Evolutionary conservation across 2,888 invertebrate species (phyloP).

Genomic region (Andrena marginata): DNA sequence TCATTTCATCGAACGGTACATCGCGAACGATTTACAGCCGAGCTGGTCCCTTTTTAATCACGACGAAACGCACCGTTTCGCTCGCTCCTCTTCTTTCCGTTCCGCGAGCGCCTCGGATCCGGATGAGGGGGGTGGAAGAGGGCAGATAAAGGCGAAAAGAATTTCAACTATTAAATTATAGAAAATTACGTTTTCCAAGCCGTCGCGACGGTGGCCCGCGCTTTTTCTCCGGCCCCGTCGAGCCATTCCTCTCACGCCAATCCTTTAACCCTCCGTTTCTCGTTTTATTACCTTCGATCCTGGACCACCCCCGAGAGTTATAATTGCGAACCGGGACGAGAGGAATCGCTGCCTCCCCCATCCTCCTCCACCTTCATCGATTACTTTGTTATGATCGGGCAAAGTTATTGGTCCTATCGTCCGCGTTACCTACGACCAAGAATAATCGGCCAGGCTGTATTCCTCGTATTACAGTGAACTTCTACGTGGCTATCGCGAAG

Average conservation of each 20-base stretch:
- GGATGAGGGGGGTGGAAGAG: slow-evolving; percentile 9
- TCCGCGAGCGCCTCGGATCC: slow-evolving; percentile 5
- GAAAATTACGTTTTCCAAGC: slow-evolving; percentile 68
- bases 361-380: slow-evolving; percentile 6
- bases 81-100: background rate
- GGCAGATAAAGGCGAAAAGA: slow-evolving; percentile 53
- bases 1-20: slow-evolving; percentile 36
- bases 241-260: slow-evolving; percentile 47
- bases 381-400: slow-evolving; percentile 63
- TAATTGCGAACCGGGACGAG: slow-evolving; percentile 59
- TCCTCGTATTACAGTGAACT: background rate
- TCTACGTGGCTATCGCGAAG: too few relatives aligned
- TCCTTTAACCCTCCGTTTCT: slow-evolving; percentile 52
- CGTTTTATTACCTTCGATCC: slow-evolving; percentile 64
- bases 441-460: slow-evolving; percentile 8
- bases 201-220: slow-evolving; percentile 33
- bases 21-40: slow-evolving; percentile 31
- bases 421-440: slow-evolving; percentile 12
- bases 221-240: slow-evolving; percentile 46
- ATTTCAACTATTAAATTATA: slow-evolving; percentile 74
- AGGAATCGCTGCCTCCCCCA: slow-evolving; percentile 45
- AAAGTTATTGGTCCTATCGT: slow-evolving; percentile 47
- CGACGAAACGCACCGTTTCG: background rate
- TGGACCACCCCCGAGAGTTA: slow-evolving; percentile 54
- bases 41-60: slow-evolving; percentile 41